Evolutionary conservation across 2,113 vertebrate genomes (phyloP).

Genomic region (Microcebus lehilahytsara): DNA sequence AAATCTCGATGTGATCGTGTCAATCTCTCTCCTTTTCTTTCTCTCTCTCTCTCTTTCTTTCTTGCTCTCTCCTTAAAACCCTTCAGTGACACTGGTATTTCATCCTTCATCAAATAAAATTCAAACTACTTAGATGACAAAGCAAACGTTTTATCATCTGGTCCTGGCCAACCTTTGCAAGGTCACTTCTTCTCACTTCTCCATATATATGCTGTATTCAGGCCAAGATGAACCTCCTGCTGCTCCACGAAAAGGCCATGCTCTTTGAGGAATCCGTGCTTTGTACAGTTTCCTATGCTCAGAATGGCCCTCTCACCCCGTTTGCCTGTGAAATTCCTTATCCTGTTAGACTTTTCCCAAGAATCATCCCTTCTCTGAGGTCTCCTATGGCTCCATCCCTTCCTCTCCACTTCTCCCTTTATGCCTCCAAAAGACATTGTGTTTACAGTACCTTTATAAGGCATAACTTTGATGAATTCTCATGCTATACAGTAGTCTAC

Average conservation of each 20-base stretch:
- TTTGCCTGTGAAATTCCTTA: not conserved
- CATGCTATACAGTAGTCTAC: not conserved
- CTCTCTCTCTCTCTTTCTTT: not conserved
- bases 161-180: not conserved
- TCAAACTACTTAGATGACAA: not conserved
- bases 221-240: not conserved
- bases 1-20: not conserved
- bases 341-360: not conserved
- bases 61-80: not conserved
- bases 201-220: not conserved
- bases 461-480: not conserved
- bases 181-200: not conserved
- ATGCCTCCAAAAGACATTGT: not conserved
- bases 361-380: not conserved
- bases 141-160: not conserved
- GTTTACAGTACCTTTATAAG: not conserved
- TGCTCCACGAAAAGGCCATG: not conserved
- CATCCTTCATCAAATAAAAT: not conserved
- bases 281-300: not conserved
- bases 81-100: not conserved
- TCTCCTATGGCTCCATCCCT: not conserved
- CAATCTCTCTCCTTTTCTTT: not conserved
- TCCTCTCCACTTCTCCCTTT: not conserved
- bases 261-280: not conserved
- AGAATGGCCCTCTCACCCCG: not conserved